Conservation (phyloP, 2,888 invertebrate genomes). For the Zeuzera pyrina region DNA sequence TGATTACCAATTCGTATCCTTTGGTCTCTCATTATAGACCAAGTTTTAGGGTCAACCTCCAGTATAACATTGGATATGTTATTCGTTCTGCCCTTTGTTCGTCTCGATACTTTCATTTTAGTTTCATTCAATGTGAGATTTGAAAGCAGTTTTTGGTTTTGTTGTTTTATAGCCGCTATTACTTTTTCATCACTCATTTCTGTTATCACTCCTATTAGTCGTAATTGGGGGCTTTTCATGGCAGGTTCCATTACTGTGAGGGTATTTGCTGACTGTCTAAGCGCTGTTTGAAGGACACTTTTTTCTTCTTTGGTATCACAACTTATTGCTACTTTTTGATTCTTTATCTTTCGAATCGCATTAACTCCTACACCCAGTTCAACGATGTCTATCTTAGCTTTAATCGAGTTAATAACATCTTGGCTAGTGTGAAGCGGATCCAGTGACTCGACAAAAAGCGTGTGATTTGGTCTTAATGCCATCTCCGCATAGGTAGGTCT, state of each 20-base stretch:
- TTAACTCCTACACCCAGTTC: not conserved
- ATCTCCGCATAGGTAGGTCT: not conserved
- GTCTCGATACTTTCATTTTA: not conserved
- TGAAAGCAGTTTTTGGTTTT: not conserved
- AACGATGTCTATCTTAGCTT: not conserved
- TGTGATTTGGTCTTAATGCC: not conserved
- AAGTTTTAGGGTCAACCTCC: not conserved
- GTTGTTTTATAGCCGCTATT: not conserved
- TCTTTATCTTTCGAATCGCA: not conserved
- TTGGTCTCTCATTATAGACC: not conserved
- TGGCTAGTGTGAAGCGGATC: not conserved
- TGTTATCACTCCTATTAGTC: not conserved
- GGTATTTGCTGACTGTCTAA: not conserved
- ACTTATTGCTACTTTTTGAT: not conserved
- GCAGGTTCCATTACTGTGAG: not conserved
- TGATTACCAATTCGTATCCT: not conserved
- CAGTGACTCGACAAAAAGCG: not conserved
- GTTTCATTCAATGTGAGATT: not conserved
- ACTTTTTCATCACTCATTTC: not conserved
- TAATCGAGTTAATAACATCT: not conserved
- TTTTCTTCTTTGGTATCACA: not conserved
- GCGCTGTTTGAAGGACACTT: not conserved
- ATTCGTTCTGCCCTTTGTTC: not conserved
- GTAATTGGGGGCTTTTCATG: not conserved
- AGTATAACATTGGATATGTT: not conserved